These are phyloP conservation scores for Dusona sp. DNA, from an alignment of 2,888 invertebrate species.

Conservation along the genomic window DNA sequence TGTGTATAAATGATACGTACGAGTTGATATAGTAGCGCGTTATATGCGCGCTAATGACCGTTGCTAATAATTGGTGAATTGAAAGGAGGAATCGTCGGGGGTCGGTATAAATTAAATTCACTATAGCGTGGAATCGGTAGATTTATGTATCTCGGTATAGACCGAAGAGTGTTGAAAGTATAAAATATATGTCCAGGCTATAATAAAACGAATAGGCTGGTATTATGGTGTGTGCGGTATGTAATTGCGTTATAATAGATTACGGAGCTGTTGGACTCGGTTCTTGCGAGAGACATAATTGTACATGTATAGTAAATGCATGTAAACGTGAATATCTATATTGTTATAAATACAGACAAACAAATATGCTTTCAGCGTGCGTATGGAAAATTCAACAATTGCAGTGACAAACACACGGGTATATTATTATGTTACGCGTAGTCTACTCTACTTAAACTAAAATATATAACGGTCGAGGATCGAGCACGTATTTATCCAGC, in stretches of 20 bases:
- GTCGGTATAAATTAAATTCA: constrained; percentile 25
- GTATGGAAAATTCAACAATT: not conserved
- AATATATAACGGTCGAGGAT: not conserved
- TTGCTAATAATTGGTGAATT: constrained; percentile 42
- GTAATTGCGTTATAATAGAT: constrained; percentile 59
- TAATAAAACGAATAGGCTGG: not conserved
- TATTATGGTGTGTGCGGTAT: constrained; percentile 20
- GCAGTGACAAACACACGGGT: not conserved
- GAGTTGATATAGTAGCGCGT: constrained; percentile 22
- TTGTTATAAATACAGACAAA: not conserved
- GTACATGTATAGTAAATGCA: not conserved
- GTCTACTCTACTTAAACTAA: constrained; percentile 6
- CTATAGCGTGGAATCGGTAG: constrained; percentile 25
- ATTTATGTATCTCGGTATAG: constrained; percentile 13
- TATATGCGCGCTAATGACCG: constrained; percentile 49
- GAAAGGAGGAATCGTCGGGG: constrained; percentile 54
- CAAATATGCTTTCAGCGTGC: not conserved
- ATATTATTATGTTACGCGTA: not conserved
- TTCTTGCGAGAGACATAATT: constrained; percentile 3
- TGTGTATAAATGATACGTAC: constrained; percentile 24
- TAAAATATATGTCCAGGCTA: constrained; percentile 24
- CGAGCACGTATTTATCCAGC: not conserved
- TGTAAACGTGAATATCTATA: not conserved
- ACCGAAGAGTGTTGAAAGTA: constrained; percentile 45
- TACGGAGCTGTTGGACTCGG: constrained; percentile 27